Percentiles rank a stretch among this genome's conserved stretches.
Conservation (phyloP, 1,140 invertebrate genomes). For the Lasioglossum albipes region DNA sequence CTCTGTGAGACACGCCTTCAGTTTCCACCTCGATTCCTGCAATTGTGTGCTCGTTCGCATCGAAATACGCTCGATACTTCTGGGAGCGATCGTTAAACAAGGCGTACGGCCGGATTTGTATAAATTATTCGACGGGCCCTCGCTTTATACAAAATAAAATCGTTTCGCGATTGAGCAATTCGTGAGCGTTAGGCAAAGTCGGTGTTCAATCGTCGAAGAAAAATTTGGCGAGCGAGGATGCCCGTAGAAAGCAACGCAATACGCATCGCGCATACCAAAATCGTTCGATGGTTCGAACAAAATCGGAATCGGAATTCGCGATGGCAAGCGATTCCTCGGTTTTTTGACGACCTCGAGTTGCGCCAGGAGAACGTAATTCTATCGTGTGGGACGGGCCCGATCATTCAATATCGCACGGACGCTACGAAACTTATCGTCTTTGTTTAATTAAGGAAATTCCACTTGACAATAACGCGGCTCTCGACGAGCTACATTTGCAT, state of each 20-base stretch:
- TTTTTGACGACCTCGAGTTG: slow-evolving; percentile 25
- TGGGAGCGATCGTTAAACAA: background rate
- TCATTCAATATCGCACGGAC: slow-evolving; percentile 24
- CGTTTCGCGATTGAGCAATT: no score
- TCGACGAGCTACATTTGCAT: background rate
- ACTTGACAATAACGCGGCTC: slow-evolving; percentile 14
- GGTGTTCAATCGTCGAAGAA: background rate
- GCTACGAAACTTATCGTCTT: slow-evolving; percentile 22
- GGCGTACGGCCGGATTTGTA: no score
- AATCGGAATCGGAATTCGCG: slow-evolving; percentile 36
- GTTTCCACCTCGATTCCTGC: background rate
- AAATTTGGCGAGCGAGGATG: slow-evolving; percentile 35
- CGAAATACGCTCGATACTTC: background rate
- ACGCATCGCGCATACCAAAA: slow-evolving; percentile 26
- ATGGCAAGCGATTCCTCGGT: slow-evolving; percentile 15
- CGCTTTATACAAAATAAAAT: no score
- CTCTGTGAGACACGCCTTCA: slow-evolving; percentile 13
- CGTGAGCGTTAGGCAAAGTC: background rate
- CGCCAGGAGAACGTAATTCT: slow-evolving; percentile 46
- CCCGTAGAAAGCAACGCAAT: slow-evolving; percentile 21
- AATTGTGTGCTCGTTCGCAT: background rate
- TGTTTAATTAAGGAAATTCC: slow-evolving; percentile 35
- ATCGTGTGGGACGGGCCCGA: slow-evolving; percentile 41
- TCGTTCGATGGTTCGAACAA: slow-evolving; percentile 9
- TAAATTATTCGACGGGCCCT: background rate